Evolutionary conservation across 1,140 invertebrate genomes (phyloP), one percentile per base, ranked within the genome.

Genomic region (Drosophila nikananu): DNA sequence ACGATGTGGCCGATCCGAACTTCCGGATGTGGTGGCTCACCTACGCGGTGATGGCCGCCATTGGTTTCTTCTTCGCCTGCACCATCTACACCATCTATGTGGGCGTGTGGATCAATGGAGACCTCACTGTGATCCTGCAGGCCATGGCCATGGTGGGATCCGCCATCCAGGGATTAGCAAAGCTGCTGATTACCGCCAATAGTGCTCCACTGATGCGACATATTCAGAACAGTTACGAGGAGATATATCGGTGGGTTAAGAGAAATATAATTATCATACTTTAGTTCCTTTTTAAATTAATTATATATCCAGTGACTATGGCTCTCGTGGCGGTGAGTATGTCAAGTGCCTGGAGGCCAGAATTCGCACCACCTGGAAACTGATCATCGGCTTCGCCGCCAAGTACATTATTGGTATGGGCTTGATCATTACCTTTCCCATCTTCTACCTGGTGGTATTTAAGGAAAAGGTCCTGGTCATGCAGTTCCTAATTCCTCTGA

Each of bases 1-100:
- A 68, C 0, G 86, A 90, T 59, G 49, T 90, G 5, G 32, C 77
- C n/a, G 27, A 72, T 68, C 86, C 78, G 0, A 59, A 83, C 12
- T 90, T 66, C 48, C 65, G 48, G 1, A 80, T 86, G 79, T 83
- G 76, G 70, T 49, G 52, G 51, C 42, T 83, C 13, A 90, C 82
- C 2, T 90, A 91, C 17, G 2, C 51, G 0, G 35, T 90, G 0
- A 46, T 90, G 0, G 17, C 5, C 0, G 42, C 75, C 3, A 63
- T 77, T 23, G 21, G 60, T 1, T 37, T 74, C 15, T 91, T 81
- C 6, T 90, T 63, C 0, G 55, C 21, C n/a, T 80, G 65, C 17
- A 83, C 82, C 9, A 27, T 46, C 0, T 91, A 91, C 41, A 91
- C 86, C 0, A 52, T 91, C 3, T 91, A 91, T 35, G 64, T 78